Conservation (phyloP, 2,888 invertebrate genomes). For the Plebejus argus region DNA sequence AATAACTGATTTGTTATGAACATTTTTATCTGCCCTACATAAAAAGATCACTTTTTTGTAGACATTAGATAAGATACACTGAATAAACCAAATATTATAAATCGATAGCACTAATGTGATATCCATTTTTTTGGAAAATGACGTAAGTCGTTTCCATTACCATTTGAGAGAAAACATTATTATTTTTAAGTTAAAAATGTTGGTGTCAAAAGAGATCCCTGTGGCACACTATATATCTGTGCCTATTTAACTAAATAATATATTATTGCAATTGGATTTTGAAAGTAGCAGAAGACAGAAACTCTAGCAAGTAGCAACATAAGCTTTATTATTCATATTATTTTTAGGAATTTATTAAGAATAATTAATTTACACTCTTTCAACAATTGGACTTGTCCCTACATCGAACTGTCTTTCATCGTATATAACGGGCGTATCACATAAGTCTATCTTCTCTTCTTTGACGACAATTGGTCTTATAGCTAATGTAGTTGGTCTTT, state of each 20-base stretch:
- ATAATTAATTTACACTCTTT: constrained; percentile 17
- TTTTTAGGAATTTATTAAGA: not conserved
- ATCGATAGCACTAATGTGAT: not conserved
- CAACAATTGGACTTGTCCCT: constrained; percentile 38
- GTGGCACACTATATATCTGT: not conserved
- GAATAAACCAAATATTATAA: not conserved
- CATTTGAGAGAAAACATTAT: too few species aligned
- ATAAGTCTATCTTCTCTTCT: constrained; percentile 33
- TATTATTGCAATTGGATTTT: too few species aligned
- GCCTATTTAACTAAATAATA: not conserved
- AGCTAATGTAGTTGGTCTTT: constrained; percentile 33
- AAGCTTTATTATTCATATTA: not conserved
- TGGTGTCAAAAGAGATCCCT: not conserved
- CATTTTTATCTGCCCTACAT: not conserved
- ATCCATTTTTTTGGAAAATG: too few species aligned
- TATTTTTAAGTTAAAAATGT: not conserved
- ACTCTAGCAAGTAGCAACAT: not conserved
- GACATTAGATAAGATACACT: not conserved
- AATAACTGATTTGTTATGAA: not conserved
- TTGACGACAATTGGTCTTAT: constrained; percentile 4
- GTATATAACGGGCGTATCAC: constrained; percentile 38
- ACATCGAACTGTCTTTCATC: constrained; percentile 38
- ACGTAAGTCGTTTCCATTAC: too few species aligned
- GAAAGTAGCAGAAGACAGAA: not conserved
- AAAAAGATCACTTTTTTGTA: not conserved